Evolutionary conservation across 1,140 invertebrate species (phyloP).

Genomic region (Trichomalopsis sarcophagae): DNA sequence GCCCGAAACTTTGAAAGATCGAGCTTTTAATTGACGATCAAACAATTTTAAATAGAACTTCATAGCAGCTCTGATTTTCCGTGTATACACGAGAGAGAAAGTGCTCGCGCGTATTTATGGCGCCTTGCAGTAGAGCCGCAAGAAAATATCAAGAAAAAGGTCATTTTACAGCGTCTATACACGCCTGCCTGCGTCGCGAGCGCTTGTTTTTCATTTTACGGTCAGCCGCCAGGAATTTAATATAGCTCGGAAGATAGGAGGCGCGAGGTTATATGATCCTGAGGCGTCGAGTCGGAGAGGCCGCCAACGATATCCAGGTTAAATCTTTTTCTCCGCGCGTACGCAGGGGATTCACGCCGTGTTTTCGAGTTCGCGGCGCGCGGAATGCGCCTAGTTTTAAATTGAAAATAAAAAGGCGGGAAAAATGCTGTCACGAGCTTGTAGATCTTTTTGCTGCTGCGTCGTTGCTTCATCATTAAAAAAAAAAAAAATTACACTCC

Average conservation of each 20-base stretch:
- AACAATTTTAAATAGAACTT: too few species aligned
- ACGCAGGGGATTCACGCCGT: neutral
- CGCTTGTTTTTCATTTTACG: constrained; percentile 53
- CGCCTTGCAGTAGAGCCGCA: neutral
- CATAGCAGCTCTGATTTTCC: too few species aligned
- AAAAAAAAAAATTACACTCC: neutral
- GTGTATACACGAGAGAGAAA: neutral
- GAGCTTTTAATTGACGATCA: too few species aligned
- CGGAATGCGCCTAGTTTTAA: neutral
- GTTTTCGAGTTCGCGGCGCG: neutral
- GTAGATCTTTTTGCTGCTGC: neutral
- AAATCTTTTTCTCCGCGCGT: constrained; percentile 10
- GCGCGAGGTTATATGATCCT: constrained; percentile 47
- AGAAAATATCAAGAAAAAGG: constrained; percentile 13
- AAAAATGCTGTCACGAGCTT: neutral
- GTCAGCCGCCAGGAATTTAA: constrained; percentile 55
- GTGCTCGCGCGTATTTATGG: neutral
- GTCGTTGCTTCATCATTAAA: neutral
- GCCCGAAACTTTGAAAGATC: too few species aligned
- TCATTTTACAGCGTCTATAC: constrained; percentile 30
- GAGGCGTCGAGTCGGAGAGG: constrained; percentile 17
- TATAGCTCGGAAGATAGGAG: constrained; percentile 55
- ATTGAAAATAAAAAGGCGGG: neutral
- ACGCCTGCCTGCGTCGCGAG: neutral
- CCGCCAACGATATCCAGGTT: constrained; percentile 44